Evolutionary conservation across 1,140 invertebrate genomes (phyloP), one percentile per base, ranked within the genome.

Genomic region (Papilio polytes): DNA sequence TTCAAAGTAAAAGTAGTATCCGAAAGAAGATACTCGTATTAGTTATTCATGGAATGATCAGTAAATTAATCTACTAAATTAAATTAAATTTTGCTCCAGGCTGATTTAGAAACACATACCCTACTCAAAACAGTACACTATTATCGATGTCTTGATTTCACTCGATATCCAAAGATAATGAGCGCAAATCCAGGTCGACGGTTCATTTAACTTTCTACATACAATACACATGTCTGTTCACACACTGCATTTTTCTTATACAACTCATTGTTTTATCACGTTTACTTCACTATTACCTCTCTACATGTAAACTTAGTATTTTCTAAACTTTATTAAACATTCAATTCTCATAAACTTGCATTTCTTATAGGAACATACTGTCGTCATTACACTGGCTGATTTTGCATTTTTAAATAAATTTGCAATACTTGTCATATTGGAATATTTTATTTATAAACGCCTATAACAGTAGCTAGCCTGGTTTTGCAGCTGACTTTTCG

Each of bases 171-270:
- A 86, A 87, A 88, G 85, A 88, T 81, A 85, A 87, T 86, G 84
- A 85, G 18, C 83, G 85, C 81, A 86, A n/a, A 90, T 90, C 90
- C 87, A 85, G 90, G 89, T 87, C 87, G 84, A 80, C 78, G 80
- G 85, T 88, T 90, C 86, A 88, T 87, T 89, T 86, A 87, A 86
- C 85, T 84, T 84, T 82, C 77, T 66, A 66, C 77, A 78, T 78
- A 66, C 74, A 78, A 78, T 78, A 59, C 77, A 36, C 56, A 31
- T 36, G 59, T 6, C 26, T 78, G 56, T 78, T 78, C 77, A 78
- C 77, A 66, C 53, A 48, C 13, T 63, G 53, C 56, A 78, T 78
- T 78, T 78, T 78, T 78, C 36, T 56, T 78, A 53, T 22, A 26
- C 74, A 76, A 53, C 41, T n/a, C 77, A 78, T 78, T 78, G 77